phyloP scores from a whole-genome alignment of 2,888 invertebrate genomes.

The Tyria jacobaeae region DNA sequence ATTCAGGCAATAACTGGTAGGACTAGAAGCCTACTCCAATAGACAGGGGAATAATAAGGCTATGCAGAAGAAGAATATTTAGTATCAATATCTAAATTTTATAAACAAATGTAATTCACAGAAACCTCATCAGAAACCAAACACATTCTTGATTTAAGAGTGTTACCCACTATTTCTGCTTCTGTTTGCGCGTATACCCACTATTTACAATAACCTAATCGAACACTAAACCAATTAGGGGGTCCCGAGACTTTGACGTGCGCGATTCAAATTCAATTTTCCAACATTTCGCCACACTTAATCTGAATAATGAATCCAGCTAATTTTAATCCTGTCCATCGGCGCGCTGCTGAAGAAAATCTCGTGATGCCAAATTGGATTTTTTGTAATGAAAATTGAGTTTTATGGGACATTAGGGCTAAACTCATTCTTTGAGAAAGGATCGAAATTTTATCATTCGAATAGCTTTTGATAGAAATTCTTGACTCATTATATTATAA shows the following conservation, averaged over 20 bases:
- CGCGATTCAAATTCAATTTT: slow-evolving; percentile 63
- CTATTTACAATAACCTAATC: slow-evolving; percentile 49
- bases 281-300: slow-evolving; percentile 56
- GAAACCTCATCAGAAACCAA: neutral
- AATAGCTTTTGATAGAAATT: neutral
- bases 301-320: slow-evolving; percentile 58
- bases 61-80: too few relatives aligned
- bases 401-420: slow-evolving; percentile 22
- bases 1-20: too few relatives aligned
- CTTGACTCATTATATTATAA: neutral
- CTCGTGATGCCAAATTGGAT: slow-evolving; percentile 28
- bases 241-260: slow-evolving; percentile 54
- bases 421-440: slow-evolving; percentile 11
- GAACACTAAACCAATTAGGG: slow-evolving; percentile 57
- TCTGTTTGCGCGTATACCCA: slow-evolving; percentile 29
- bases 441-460: slow-evolving; percentile 6
- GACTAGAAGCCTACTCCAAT: too few relatives aligned
- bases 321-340: slow-evolving; percentile 60
- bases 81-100: neutral
- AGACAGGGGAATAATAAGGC: too few relatives aligned
- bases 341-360: slow-evolving; percentile 36
- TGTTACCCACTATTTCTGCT: slow-evolving; percentile 35
- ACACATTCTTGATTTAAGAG: slow-evolving; percentile 15
- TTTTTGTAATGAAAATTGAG: slow-evolving; percentile 34
- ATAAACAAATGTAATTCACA: neutral